Evolutionary conservation across 2,888 invertebrate species (phyloP).

Genomic region (Hirtodrosophila histrioides): DNA sequence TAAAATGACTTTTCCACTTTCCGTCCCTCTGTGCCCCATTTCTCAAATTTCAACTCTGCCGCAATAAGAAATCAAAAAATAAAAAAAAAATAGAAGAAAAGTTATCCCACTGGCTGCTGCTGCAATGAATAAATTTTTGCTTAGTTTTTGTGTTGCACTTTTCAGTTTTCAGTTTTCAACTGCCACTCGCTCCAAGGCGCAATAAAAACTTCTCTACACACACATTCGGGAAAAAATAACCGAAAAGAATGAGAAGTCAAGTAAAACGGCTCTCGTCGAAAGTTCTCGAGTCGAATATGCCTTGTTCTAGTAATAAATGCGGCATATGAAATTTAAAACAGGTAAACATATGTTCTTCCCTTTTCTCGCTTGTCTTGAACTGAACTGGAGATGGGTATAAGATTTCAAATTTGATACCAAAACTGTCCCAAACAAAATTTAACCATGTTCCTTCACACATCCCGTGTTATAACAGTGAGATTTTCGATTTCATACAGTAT

Average conservation of each 20-base stretch:
- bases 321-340: no score
- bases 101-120: conserved; percentile 58
- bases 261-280: not conserved
- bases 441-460: no score
- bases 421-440: no score
- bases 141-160: conserved; percentile 54
- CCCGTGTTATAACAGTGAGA: no score
- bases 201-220: conserved; percentile 18
- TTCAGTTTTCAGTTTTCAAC: conserved; percentile 28
- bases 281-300: no score
- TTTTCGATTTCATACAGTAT: no score
- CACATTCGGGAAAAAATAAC: conserved; percentile 1
- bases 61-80: conserved; percentile 30
- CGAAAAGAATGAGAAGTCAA: not conserved
- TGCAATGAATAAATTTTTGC: conserved; percentile 74
- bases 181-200: conserved; percentile 26
- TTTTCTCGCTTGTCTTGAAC: no score
- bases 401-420: no score
- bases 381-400: no score
- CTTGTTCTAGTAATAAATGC: no score
- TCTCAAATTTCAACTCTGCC: not conserved
- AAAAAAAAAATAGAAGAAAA: not conserved
- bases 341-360: no score
- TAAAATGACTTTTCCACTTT: conserved; percentile 29
- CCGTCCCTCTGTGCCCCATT: not conserved